A percentile compares a stretch with the other conserved stretches of the same genome.
phyloP scores from a whole-genome alignment of 92 coral and sea anemone genomes.

The Epizoanthus rinbou region DNA sequence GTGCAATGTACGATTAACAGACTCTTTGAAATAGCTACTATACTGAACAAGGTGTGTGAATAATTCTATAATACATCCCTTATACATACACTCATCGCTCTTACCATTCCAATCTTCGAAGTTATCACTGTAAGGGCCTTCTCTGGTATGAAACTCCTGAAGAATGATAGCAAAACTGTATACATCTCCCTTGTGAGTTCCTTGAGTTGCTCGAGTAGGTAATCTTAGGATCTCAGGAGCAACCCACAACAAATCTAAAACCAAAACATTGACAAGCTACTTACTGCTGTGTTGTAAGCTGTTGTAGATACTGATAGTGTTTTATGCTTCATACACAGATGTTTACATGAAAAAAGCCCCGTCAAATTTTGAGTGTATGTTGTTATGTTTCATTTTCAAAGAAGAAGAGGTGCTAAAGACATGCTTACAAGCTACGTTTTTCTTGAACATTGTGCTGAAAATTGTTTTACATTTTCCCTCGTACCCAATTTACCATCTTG shows the following conservation, averaged over 20 bases:
- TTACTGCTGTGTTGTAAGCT: too few species aligned
- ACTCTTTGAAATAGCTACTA: too few species aligned
- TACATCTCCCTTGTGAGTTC: constrained; percentile 91
- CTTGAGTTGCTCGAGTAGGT: constrained; percentile 61
- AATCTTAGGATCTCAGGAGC: constrained; percentile 91
- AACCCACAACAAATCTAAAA: constrained; percentile 80
- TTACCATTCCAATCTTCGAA: constrained; percentile 74
- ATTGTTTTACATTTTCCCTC: too few species aligned
- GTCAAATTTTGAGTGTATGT: neutral
- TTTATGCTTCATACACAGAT: neutral
- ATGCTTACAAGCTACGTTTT: too few species aligned
- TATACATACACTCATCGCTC: too few species aligned
- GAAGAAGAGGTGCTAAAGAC: neutral
- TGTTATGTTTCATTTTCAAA: neutral
- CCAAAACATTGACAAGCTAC: too few species aligned
- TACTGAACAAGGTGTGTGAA: neutral
- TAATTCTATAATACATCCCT: too few species aligned
- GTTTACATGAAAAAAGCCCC: neutral
- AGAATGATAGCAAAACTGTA: constrained; percentile 92
- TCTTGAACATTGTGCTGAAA: too few species aligned
- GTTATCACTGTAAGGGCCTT: constrained; percentile 87
- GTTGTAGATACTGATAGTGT: too few species aligned
- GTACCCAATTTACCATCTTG: too few species aligned
- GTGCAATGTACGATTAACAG: too few species aligned
- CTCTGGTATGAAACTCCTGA: constrained; percentile 92